Conservation (phyloP, 2,797 vertebrate genomes). For the Jordanella pulchra region DNA sequence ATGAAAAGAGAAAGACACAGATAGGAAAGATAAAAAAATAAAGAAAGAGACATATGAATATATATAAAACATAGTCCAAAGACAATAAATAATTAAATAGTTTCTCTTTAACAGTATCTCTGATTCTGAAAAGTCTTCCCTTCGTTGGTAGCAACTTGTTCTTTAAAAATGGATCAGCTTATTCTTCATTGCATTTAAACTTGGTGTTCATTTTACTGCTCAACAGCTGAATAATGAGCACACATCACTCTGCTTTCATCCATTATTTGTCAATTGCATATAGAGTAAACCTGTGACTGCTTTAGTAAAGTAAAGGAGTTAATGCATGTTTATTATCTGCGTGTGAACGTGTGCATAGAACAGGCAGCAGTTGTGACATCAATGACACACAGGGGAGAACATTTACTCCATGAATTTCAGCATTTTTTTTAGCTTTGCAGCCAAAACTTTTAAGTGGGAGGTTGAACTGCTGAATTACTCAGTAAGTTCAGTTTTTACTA, state of each 20-base stretch:
- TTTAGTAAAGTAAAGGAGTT: neutral
- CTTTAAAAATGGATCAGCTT: neutral
- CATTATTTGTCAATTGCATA: neutral
- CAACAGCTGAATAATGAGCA: neutral
- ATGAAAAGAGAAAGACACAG: too few species aligned
- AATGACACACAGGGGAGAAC: conserved; percentile 36
- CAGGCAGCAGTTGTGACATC: conserved; percentile 18
- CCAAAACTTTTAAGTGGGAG: conserved; percentile 26
- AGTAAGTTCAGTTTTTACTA: conserved; percentile 12
- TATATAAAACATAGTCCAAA: too few species aligned
- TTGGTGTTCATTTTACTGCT: neutral
- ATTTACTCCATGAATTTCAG: conserved; percentile 45
- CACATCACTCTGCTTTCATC: too few species aligned
- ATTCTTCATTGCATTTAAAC: neutral
- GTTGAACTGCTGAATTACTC: conserved; percentile 28
- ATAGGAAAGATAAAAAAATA: too few species aligned
- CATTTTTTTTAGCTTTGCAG: conserved; percentile 32
- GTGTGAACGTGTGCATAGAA: neutral
- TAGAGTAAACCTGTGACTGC: neutral
- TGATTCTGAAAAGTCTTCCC: too few species aligned
- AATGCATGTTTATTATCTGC: conserved; percentile 10
- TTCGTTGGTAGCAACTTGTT: too few species aligned
- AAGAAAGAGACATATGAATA: too few species aligned
- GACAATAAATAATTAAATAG: too few species aligned
- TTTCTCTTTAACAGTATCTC: too few species aligned